Evolutionary conservation across 2,113 vertebrate species (phyloP), one percentile per base, ranked within the genome.

Genomic region (Cromileptes altivelis): DNA sequence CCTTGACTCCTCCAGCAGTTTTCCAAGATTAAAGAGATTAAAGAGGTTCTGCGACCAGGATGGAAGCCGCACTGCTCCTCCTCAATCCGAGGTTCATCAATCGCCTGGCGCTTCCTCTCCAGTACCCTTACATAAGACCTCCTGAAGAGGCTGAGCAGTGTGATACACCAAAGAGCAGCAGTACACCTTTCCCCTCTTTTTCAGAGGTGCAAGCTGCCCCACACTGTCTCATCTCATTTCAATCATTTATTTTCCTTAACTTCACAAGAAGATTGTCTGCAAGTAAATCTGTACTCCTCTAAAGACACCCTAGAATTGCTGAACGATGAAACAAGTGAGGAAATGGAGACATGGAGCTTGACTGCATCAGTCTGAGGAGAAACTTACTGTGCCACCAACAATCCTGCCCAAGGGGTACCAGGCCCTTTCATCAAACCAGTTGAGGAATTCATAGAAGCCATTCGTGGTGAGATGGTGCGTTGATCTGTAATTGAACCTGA

Each of bases 401-500:
- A 99, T 99, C 95, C 98, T 97, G 94, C 98, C 98, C 90, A 99
- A 90, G 60, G 98, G 98, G 94, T 99, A 99, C 98, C 98, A 99
- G 76, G 98, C 98, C 94, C 98, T 96, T 94, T 99, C 98, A 80
- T 99, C 98, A 92, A 99, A 99, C 98, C 98, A 99, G 95, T 99
- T 99, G 92, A 99, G 97, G 95, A 99, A 99, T 94, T 99, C 98
- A 82, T 99, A 99, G 96, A 99, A 99, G 83, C 98, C 98, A 90
- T 99, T 98, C 83, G 97, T 97, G 85, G 98, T 97, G 94, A 99
- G 98, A 95, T 99, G 97, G 94, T 99, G 98, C 60, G 98, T 99
- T 88, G 98, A 98, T 96, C 98, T 98, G 91, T 99, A 99, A 96
- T 99, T 99, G 95, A 99, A 99, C 98, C 98, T 99, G 92, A 62